Conservation (phyloP, 1,140 invertebrate species). For the Probaryconus sp. region DNA sequence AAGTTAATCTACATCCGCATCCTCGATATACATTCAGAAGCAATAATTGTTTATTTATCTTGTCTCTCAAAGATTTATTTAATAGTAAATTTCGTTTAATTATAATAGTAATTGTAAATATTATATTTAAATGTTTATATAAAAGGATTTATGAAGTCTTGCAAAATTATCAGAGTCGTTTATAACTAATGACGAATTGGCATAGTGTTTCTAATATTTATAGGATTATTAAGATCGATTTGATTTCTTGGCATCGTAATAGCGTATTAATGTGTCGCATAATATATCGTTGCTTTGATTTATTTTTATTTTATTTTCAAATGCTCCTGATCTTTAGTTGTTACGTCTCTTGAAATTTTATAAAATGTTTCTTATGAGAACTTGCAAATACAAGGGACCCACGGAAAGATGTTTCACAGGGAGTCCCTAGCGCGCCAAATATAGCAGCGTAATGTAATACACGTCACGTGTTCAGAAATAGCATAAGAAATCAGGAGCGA, state of each 20-base stretch:
- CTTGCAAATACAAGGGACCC: slow-evolving; percentile 31
- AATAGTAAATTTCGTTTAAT: no score
- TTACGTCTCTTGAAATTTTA: no score
- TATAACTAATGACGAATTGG: not conserved
- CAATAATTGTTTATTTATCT: not conserved
- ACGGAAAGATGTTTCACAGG: slow-evolving; percentile 54
- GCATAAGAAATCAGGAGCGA: slow-evolving; percentile 68
- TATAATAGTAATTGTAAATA: no score
- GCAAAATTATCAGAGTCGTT: not conserved
- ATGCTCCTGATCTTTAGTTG: no score
- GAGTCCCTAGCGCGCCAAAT: slow-evolving; percentile 71
- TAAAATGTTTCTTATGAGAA: slow-evolving; percentile 1
- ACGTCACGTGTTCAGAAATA: slow-evolving; percentile 76
- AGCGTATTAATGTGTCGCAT: not conserved
- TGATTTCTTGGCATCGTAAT: not conserved
- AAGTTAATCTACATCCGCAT: slow-evolving; percentile 6
- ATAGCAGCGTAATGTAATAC: slow-evolving; percentile 77
- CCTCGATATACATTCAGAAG: not conserved
- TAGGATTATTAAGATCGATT: slow-evolving; percentile 2
- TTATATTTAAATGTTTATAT: no score
- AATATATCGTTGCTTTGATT: no score
- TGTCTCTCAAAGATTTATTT: no score
- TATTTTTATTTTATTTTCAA: no score
- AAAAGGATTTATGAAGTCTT: not conserved
- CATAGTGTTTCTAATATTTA: not conserved